These are phyloP conservation scores for Neodiprion virginianus DNA, from an alignment of 1,140 invertebrate species.

Conservation along the genomic window DNA sequence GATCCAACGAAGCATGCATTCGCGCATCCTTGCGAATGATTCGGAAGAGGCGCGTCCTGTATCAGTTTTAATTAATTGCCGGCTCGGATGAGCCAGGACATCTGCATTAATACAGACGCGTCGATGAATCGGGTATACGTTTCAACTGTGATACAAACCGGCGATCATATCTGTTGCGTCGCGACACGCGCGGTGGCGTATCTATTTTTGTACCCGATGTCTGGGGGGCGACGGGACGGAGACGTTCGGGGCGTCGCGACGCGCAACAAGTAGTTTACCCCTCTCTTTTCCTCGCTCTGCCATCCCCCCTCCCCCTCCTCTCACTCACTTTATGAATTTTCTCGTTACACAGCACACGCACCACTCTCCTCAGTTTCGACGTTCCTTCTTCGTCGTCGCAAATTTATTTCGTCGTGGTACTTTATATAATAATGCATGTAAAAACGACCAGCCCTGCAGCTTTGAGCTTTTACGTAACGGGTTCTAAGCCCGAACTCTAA, in stretches of 20 bases:
- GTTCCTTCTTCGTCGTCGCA: neutral
- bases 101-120: no score
- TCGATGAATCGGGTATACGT: neutral
- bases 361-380: constrained; percentile 22
- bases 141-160: constrained; percentile 12
- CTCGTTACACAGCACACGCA: constrained; percentile 34
- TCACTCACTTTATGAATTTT: constrained; percentile 43
- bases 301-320: constrained; percentile 13
- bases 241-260: constrained; percentile 23
- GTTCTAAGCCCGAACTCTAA: no score
- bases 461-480: no score
- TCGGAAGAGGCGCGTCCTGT: no score
- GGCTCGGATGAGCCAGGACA: no score
- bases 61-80: no score
- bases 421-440: no score
- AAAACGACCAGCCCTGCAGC: no score
- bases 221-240: constrained; percentile 23
- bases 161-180: constrained; percentile 56
- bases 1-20: no score
- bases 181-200: constrained; percentile 40
- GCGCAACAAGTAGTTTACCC: constrained; percentile 47
- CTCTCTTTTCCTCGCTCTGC: constrained; percentile 15
- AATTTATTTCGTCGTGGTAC: neutral
- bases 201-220: constrained; percentile 51
- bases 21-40: no score